Percentiles rank a stretch among this genome's conserved stretches.
Conservation (phyloP, 2,888 invertebrate species). For the Nasonia oneida region DNA sequence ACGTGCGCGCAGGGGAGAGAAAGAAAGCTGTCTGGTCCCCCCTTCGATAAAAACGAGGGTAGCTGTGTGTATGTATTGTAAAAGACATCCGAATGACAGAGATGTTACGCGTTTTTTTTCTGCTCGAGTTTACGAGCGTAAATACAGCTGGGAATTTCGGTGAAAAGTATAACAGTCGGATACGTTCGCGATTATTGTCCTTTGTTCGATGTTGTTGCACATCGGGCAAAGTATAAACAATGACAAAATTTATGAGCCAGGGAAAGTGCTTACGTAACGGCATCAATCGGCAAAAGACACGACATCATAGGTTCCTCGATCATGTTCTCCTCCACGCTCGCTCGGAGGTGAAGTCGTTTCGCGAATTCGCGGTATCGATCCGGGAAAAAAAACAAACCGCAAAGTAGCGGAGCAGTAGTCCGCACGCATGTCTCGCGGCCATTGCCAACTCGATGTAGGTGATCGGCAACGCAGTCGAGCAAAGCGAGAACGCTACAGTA, state of each 20-base stretch:
- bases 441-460: neutral
- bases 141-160: constrained; percentile 10
- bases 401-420: neutral
- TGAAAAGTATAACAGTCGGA: neutral
- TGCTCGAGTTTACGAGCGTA: neutral
- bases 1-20: neutral
- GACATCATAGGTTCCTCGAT: neutral
- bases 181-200: neutral
- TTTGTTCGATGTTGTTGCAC: neutral
- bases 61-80: neutral
- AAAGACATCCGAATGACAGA: constrained; percentile 5
- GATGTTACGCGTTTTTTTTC: constrained; percentile 9
- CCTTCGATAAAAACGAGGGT: neutral
- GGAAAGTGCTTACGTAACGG: no score
- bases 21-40: neutral
- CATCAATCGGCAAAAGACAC: no score
- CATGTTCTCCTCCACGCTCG: neutral
- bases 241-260: no score
- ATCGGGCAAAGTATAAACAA: no score
- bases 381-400: neutral
- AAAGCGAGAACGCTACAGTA: constrained; percentile 8
- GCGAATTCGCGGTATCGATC: neutral
- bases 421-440: constrained; percentile 12
- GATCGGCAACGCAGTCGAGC: neutral
- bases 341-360: neutral